Percentiles rank a stretch among this genome's conserved stretches.
Conservation (phyloP, 2,797 vertebrate genomes). For the Cuniculus paca region DNA sequence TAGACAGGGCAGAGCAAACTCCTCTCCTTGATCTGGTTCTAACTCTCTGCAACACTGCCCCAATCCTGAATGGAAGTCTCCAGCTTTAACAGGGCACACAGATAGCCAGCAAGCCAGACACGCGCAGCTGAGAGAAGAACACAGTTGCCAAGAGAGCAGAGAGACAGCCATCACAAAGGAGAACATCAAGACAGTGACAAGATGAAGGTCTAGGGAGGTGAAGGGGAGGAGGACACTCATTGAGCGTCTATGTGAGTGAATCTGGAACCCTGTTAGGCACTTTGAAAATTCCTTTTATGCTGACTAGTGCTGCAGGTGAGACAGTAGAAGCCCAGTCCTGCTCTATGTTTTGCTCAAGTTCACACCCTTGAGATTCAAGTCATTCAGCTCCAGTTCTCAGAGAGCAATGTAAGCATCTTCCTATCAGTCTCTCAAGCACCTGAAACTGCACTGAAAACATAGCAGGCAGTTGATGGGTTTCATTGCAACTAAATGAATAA, state of each 20-base stretch:
- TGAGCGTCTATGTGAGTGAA: background rate
- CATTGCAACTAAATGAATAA: background rate
- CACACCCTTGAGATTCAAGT: background rate
- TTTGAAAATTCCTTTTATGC: background rate
- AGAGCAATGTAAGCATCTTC: background rate
- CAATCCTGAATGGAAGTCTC: background rate
- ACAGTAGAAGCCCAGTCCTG: background rate
- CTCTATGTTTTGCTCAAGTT: background rate
- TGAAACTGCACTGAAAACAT: background rate
- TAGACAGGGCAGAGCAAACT: no score
- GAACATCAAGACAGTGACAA: rapidly evolving
- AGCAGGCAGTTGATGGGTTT: background rate
- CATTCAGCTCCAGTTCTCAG: background rate
- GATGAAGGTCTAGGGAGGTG: background rate
- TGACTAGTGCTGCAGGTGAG: background rate
- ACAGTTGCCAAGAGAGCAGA: no score
- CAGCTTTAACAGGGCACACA: background rate
- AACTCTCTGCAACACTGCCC: background rate
- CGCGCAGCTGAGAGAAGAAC: background rate
- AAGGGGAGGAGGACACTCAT: no score
- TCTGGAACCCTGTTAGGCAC: no score
- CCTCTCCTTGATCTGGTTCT: background rate
- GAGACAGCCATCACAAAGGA: background rate
- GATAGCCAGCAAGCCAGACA: background rate
- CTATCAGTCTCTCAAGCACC: background rate